phyloP scores from a whole-genome alignment of 37 sponge, comb jelly and placozoan genomes.

The Chondrilla cf. caribensis region DNA sequence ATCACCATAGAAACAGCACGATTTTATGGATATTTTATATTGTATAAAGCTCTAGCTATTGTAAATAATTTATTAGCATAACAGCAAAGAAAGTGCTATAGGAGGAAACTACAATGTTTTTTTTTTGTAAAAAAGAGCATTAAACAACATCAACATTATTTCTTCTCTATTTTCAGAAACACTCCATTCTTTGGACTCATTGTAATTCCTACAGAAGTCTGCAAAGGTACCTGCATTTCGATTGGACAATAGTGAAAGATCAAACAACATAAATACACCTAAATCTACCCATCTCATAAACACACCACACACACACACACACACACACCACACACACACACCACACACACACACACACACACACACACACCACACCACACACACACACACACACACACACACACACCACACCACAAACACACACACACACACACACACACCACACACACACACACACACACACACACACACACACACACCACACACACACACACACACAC shows the following conservation, averaged over 20 bases:
- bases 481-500: slow-evolving; percentile 11
- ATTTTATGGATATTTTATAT: no score
- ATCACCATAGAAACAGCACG: no score
- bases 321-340: neutral
- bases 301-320: neutral
- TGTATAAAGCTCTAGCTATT: no score
- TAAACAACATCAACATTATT: no score
- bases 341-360: neutral
- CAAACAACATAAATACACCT: neutral
- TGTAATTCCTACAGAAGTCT: slow-evolving; percentile 54
- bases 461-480: slow-evolving; percentile 24
- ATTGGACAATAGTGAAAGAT: neutral
- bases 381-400: slow-evolving; percentile 31
- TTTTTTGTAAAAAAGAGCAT: no score
- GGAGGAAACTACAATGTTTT: no score
- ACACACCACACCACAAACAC: slow-evolving; percentile 6
- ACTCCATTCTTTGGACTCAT: slow-evolving; percentile 41
- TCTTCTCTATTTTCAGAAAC: no score
- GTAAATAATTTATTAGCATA: no score
- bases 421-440: slow-evolving; percentile 8
- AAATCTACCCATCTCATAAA: neutral
- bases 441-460: slow-evolving; percentile 27
- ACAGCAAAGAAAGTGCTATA: no score
- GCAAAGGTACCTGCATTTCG: slow-evolving; percentile 33
- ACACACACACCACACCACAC: slow-evolving; percentile 20